Percentiles rank a stretch among this genome's conserved stretches.
Conservation (phyloP, 2,888 invertebrate genomes). For the Luperina testacea region DNA sequence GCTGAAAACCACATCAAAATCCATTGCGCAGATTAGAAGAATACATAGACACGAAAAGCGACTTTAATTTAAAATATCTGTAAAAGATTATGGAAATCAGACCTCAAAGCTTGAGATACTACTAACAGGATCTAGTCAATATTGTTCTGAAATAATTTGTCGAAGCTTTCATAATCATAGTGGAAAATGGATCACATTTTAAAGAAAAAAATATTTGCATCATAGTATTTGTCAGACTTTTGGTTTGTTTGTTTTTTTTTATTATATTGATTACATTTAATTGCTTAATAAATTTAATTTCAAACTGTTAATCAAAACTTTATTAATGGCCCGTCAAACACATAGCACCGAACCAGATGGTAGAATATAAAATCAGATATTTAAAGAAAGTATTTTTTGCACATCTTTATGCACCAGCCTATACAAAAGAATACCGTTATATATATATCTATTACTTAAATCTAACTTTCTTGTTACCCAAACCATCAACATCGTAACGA, state of each 20-base stretch:
- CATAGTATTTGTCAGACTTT: background rate
- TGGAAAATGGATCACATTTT: background rate
- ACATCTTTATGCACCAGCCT: background rate
- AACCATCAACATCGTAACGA: constrained; percentile 51
- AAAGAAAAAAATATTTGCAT: background rate
- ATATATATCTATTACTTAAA: constrained; percentile 9
- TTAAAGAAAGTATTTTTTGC: background rate
- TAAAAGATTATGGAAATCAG: background rate
- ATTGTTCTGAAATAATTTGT: background rate
- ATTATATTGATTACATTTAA: background rate
- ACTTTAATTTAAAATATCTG: background rate
- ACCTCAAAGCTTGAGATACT: background rate
- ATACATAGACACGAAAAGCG: background rate
- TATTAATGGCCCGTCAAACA: background rate
- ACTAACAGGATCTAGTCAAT: background rate
- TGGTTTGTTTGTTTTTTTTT: background rate
- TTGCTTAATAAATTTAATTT: background rate
- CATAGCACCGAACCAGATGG: background rate
- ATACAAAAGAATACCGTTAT: constrained; percentile 49
- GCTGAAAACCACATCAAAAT: background rate
- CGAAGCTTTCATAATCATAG: background rate
- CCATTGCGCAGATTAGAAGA: background rate
- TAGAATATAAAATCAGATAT: background rate
- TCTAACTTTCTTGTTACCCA: constrained; percentile 35
- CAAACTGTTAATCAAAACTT: background rate